Conservation (phyloP, 2,797 vertebrate species). For the Sparus aurata region DNA sequence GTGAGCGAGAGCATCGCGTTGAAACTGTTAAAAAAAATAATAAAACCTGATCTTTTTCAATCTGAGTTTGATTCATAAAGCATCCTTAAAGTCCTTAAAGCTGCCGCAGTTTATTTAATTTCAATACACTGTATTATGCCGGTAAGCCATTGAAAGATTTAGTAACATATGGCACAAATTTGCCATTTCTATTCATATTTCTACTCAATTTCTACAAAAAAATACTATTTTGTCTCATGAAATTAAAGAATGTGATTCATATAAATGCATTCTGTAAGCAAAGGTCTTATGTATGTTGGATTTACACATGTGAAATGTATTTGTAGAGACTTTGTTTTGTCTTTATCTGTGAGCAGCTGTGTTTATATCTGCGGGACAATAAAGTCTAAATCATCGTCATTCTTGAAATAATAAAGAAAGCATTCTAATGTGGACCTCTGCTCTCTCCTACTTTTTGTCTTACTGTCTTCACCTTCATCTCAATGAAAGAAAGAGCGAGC, state of each 20-base stretch:
- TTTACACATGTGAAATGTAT: no score
- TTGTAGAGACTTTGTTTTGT: no score
- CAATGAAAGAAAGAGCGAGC: slow-evolving; percentile 26
- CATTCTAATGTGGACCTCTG: slow-evolving; percentile 1
- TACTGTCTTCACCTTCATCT: slow-evolving; percentile 51
- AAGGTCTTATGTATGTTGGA: background rate
- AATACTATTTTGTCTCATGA: background rate
- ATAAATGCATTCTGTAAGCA: background rate
- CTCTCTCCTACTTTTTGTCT: slow-evolving; percentile 31
- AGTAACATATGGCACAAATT: background rate
- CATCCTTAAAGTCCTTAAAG: background rate
- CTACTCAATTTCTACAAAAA: background rate
- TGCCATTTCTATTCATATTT: background rate
- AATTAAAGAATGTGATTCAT: background rate
- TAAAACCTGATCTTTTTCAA: background rate
- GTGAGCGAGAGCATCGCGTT: no score
- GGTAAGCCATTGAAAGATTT: no score
- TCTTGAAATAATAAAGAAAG: background rate
- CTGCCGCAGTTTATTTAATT: background rate
- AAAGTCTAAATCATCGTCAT: no score
- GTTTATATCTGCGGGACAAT: no score
- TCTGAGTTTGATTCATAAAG: background rate
- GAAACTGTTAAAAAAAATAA: background rate
- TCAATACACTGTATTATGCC: background rate
- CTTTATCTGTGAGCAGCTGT: no score